Evolutionary conservation across 2,888 invertebrate species (phyloP), one percentile per base, ranked within the genome.

Genomic region (Agrotis clavis): DNA sequence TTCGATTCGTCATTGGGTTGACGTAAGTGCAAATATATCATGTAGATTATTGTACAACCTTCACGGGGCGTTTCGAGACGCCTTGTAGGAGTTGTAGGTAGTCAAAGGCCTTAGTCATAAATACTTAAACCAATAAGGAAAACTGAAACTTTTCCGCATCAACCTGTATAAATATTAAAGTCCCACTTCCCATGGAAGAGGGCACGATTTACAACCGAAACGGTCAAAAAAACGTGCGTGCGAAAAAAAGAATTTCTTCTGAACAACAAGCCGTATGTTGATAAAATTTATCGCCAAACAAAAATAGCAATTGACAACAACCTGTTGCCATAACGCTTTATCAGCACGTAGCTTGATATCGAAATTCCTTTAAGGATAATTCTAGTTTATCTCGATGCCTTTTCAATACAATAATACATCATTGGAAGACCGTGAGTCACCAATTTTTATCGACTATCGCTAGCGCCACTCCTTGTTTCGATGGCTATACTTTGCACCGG

Each of bases 381-480:
- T 80, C 68, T 57, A 75, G 78, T 73, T 86, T 87, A 89, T 89
- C 87, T 85, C 79, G 74, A 80, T 83, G 71, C 74, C 79, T 84
- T 71, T 67, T 74, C 78, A 79, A 73, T 80, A 79, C 65, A 82
- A 72, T 74, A 78, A 80, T 82, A 76, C 69, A 81, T 79, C 79
- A 79, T 67, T 82, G 78, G 82, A 85, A 86, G 81, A 83, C 82
- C 66, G 82, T 90, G 91, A 89, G 84, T 90, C 88, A 90, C 80
- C 64, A 75, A 84, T 87, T 88, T 85, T 90, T 90, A 89, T 88
- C 83, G 87, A 74, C 88, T 91, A 91, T 92, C 90, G 90, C 84
- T 81, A 86, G 81, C 81, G 92, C 91, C 94, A 91, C 93, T 88
- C 94, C 94, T 90, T 91, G 90, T 88, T 90, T 82, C 66, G 65